Evolutionary conservation across 2,113 vertebrate genomes (phyloP).

Genomic region (Tetraodon nigroviridis): DNA sequence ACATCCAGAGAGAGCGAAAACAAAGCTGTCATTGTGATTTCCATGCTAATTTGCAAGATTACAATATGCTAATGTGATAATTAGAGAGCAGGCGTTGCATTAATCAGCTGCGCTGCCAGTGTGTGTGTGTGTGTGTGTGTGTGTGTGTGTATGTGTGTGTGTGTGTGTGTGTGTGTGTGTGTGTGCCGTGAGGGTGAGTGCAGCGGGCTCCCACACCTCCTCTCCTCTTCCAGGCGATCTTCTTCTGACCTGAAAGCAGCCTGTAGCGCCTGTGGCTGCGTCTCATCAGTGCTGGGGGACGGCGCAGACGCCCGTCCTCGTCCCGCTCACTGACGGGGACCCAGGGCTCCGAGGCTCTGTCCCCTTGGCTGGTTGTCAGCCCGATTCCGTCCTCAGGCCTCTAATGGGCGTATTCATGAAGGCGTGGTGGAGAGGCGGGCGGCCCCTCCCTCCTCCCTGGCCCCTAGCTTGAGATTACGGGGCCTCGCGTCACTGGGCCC

Average conservation of each 20-base stretch:
- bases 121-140: conserved; percentile 14
- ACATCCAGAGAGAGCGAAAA: conserved; percentile 25
- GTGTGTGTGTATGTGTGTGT: conserved; percentile 15
- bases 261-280: conserved; percentile 4
- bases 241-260: conserved; percentile 8
- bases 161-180: too few species aligned
- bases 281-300: too few species aligned
- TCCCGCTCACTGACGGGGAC: too few species aligned
- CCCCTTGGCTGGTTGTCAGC: too few species aligned
- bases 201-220: conserved; percentile 2
- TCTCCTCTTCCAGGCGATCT: conserved; percentile 11
- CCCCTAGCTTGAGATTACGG: too few species aligned
- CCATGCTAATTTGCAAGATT: conserved; percentile 68
- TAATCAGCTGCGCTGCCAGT: conserved; percentile 52
- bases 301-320: too few species aligned
- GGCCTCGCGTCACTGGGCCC: too few species aligned
- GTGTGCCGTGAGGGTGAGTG: conserved; percentile 48
- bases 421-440: too few species aligned
- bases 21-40: conserved; percentile 56
- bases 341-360: too few species aligned
- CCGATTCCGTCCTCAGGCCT: too few species aligned
- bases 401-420: too few species aligned
- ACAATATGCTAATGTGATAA: conserved; percentile 74
- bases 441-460: too few species aligned
- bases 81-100: conserved; percentile 59